These are phyloP conservation scores for Penelope pileata DNA, from an alignment of 2,113 vertebrate genomes.

Conservation along the genomic window DNA sequence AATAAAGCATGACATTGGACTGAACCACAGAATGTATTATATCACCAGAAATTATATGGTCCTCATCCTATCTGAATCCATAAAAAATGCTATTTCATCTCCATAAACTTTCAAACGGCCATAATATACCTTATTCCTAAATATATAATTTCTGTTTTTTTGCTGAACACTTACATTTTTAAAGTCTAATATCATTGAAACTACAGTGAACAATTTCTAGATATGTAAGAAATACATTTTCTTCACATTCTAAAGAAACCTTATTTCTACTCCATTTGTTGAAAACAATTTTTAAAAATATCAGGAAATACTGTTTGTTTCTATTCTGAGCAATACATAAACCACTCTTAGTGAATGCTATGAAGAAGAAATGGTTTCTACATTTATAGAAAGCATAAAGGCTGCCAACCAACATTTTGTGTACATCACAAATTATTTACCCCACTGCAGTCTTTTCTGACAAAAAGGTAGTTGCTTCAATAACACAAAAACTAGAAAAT, in stretches of 20 bases:
- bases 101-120: slow-evolving; percentile 12
- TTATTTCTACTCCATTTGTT: not conserved
- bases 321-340: slow-evolving; percentile 28
- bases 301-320: not conserved
- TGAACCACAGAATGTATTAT: not conserved
- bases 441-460: slow-evolving; percentile 57
- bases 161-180: not conserved
- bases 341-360: not conserved
- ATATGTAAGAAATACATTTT: not conserved
- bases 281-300: slow-evolving; percentile 1
- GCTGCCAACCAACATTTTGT: slow-evolving; percentile 44
- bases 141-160: not conserved
- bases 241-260: not conserved
- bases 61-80: slow-evolving; percentile 19
- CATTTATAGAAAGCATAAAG: slow-evolving; percentile 43
- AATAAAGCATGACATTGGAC: slow-evolving; percentile 36
- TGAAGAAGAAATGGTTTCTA: slow-evolving; percentile 40
- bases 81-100: slow-evolving; percentile 27
- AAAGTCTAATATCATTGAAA: not conserved
- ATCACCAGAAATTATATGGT: slow-evolving; percentile 23
- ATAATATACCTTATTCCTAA: not conserved
- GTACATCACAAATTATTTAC: slow-evolving; percentile 70
- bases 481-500: slow-evolving; percentile 58
- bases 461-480: slow-evolving; percentile 72
- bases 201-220: not conserved